These are phyloP conservation scores for Gastrophryne carolinensis DNA, from an alignment of 2,797 vertebrate species.

Conservation along the genomic window DNA sequence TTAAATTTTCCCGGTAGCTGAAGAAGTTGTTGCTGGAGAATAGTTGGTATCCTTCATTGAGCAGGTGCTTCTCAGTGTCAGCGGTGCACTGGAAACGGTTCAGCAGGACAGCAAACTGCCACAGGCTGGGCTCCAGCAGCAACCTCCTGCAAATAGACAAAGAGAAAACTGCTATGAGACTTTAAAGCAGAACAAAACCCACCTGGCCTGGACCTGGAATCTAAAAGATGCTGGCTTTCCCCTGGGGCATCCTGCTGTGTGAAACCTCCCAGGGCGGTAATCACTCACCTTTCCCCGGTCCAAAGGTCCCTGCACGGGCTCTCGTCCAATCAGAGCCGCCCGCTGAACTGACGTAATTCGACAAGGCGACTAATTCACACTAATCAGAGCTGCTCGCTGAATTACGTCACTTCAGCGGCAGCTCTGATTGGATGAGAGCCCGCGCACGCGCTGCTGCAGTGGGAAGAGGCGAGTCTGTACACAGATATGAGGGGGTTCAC, in stretches of 20 bases:
- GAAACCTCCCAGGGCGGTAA: neutral
- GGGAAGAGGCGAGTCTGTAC: too few species aligned
- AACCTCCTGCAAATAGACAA: slow-evolving; percentile 68
- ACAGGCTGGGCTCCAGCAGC: slow-evolving; percentile 75
- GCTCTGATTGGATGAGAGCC: too few species aligned
- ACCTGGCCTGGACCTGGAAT: neutral
- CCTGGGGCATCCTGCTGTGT: neutral
- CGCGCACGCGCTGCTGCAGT: too few species aligned
- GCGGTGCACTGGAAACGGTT: slow-evolving; percentile 79
- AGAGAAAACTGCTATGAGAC: neutral
- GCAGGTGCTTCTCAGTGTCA: slow-evolving; percentile 70
- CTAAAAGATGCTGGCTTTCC: neutral
- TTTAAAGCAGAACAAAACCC: neutral
- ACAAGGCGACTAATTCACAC: too few species aligned
- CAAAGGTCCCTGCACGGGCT: too few species aligned
- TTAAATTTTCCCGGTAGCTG: slow-evolving; percentile 63
- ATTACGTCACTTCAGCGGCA: too few species aligned
- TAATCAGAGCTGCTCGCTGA: too few species aligned
- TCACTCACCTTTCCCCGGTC: neutral
- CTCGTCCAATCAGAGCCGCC: neutral
- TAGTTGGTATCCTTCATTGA: slow-evolving; percentile 71
- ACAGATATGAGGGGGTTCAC: too few species aligned
- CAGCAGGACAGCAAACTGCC: slow-evolving; percentile 88
- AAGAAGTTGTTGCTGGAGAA: slow-evolving; percentile 64
- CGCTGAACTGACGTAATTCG: neutral